A percentile compares a stretch with the other conserved stretches of the same genome.
phyloP scores from a whole-genome alignment of 2,888 invertebrate genomes.

The Thalpophila matura region DNA sequence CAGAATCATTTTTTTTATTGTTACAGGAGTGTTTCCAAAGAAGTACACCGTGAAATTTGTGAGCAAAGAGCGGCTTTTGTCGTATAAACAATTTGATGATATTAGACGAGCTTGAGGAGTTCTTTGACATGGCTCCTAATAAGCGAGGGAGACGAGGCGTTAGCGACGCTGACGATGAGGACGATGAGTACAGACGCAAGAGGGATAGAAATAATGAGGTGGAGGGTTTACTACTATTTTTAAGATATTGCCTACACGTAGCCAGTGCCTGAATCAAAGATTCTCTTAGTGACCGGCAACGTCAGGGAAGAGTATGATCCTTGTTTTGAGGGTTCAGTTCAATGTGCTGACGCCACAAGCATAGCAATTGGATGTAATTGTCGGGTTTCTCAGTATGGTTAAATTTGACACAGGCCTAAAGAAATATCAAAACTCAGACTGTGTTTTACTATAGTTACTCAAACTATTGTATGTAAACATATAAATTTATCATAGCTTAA shows the following conservation, averaged over 20 bases:
- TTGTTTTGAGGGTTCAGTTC: no score
- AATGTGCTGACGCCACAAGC: no score
- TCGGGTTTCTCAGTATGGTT: no score
- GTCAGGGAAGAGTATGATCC: no score
- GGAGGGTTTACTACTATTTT: slow-evolving; percentile 43
- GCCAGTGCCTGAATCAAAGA: no score
- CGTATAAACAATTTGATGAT: slow-evolving; percentile 79
- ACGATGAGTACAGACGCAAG: slow-evolving; percentile 93
- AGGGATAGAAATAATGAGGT: slow-evolving; percentile 95
- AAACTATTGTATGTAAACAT: background rate
- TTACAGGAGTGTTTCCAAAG: slow-evolving; percentile 18
- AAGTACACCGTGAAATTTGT: slow-evolving; percentile 28
- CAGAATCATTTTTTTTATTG: background rate
- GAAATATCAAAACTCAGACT: background rate
- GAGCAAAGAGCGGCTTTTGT: slow-evolving; percentile 40
- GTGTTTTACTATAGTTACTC: slow-evolving; percentile 1
- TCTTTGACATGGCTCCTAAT: slow-evolving; percentile 82
- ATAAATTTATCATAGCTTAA: slow-evolving; percentile 2
- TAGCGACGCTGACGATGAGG: slow-evolving; percentile 92
- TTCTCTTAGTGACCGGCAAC: no score
- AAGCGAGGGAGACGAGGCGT: slow-evolving; percentile 84
- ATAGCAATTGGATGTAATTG: no score
- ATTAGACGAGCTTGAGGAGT: slow-evolving; percentile 74
- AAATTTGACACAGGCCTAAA: no score
- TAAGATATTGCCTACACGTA: no score